Evolutionary conservation across 1,140 invertebrate species (phyloP), one percentile per base, ranked within the genome.

Genomic region (Apis dorsata): DNA sequence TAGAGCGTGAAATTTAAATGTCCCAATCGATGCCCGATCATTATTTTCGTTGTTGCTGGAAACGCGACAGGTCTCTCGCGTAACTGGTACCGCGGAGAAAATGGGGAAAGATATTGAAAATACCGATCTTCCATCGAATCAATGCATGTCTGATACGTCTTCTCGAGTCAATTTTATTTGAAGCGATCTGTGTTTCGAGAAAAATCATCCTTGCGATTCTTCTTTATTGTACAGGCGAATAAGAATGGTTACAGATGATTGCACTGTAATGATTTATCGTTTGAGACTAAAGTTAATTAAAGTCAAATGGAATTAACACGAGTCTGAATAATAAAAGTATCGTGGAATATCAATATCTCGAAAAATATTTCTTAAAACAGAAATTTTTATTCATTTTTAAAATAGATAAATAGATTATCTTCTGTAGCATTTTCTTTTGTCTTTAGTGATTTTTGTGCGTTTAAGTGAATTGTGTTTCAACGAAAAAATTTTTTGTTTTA

Each of bases 1-100:
- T 76, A 74, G 81, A 75, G 81, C 81, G 83, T 87, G 74, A 86
- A 90, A 91, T 92, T 92, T 91, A 88, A 92, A 92, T 92, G 63
- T 83, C 79, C 79, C 83, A 85, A 91, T 91, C 85, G 85, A 83
- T 88, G 78, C 34, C 63, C 73, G 88, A 90, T 92, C 89, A 91
- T 92, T 92, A 92, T 91, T 87, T 83, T 72, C 60, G 82, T 12
- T 77, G 68, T 78, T 63, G 63, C 57, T 59, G 68, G 24, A 53
- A 62, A 44, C 59, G 77, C 59, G 70, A 72, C 59, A 78, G 51
- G 57, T 86, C 24, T 55, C 17, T 28, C 49, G 76, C n/a, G 76
- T 80, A 83, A 84, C 68, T 83, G 79, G 44, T 83, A 66, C 24
- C 57, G n/a, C 51, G 28, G 19, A 44, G 12, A 24, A 44, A 19